A percentile compares a stretch with the other conserved stretches of the same genome.
Evolutionary conservation across 2,888 invertebrate genomes (phyloP).

Genomic region (Limnephilus auricula): DNA sequence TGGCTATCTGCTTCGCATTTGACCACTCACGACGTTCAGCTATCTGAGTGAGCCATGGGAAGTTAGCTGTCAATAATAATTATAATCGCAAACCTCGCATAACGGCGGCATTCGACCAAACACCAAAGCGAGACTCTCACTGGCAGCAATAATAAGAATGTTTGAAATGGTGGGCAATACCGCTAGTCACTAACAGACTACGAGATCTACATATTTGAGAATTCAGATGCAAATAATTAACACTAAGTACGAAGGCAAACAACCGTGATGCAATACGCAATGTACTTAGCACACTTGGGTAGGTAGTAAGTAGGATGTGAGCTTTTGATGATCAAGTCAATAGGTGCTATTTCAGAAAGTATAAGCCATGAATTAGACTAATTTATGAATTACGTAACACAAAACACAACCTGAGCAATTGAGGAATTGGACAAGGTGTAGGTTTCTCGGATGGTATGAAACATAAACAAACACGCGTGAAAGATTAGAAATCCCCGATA

Average conservation of each 20-base stretch:
- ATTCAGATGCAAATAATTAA: not conserved
- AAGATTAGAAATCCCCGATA: not conserved
- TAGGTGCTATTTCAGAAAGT: not conserved
- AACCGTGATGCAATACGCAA: not conserved
- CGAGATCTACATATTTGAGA: not conserved
- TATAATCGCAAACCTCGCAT: not conserved
- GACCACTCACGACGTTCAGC: not conserved
- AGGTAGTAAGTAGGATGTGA: not conserved
- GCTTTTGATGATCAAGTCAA: not conserved
- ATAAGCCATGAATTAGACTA: not conserved
- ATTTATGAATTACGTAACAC: not conserved
- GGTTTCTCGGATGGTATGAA: not conserved
- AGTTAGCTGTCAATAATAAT: not conserved
- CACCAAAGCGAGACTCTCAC: not conserved
- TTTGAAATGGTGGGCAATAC: not conserved
- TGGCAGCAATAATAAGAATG: not conserved
- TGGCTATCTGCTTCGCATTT: not conserved
- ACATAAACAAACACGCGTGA: not conserved
- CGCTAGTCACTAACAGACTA: not conserved
- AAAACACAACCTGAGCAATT: not conserved
- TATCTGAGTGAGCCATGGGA: not conserved
- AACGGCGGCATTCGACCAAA: constrained; percentile 2
- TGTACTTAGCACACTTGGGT: not conserved
- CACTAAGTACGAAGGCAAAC: not conserved
- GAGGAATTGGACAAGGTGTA: not conserved